Percentiles rank a stretch among this genome's conserved stretches.
Evolutionary conservation across 2,113 vertebrate species (phyloP).

Genomic region (Myrmophylax atrothorax): DNA sequence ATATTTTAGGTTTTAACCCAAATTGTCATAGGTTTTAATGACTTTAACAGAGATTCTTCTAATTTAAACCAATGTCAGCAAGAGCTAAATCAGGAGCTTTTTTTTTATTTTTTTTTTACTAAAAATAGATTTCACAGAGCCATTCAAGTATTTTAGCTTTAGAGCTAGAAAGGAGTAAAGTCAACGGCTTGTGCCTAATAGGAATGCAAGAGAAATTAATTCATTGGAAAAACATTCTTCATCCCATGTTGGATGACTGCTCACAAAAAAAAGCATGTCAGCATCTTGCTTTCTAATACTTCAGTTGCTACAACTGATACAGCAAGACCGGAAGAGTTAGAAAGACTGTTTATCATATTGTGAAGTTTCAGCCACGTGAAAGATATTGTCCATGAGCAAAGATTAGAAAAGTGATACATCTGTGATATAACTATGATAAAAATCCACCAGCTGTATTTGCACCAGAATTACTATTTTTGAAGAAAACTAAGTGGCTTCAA

Average conservation of each 20-base stretch:
- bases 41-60: constrained; percentile 35
- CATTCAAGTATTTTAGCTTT: neutral
- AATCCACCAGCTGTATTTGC: neutral
- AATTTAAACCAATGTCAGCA: constrained; percentile 40
- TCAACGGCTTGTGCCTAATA: neutral
- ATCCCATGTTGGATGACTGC: neutral
- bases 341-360: neutral
- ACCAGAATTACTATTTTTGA: neutral
- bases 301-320: neutral
- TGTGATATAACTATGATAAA: neutral
- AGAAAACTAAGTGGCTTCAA: neutral
- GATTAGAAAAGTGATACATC: neutral
- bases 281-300: neutral
- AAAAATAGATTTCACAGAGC: constrained; percentile 34
- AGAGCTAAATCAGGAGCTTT: constrained; percentile 37
- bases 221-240: neutral
- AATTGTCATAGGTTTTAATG: constrained; percentile 22
- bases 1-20: constrained; percentile 21
- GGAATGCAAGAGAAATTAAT: neutral
- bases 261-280: neutral
- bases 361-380: neutral
- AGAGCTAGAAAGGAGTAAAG: neutral
- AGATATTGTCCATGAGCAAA: neutral
- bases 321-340: neutral
- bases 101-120: neutral